A percentile compares a stretch with the other conserved stretches of the same genome.
phyloP scores from a whole-genome alignment of 2,113 vertebrate genomes.

The Himantopus leucocephalus region DNA sequence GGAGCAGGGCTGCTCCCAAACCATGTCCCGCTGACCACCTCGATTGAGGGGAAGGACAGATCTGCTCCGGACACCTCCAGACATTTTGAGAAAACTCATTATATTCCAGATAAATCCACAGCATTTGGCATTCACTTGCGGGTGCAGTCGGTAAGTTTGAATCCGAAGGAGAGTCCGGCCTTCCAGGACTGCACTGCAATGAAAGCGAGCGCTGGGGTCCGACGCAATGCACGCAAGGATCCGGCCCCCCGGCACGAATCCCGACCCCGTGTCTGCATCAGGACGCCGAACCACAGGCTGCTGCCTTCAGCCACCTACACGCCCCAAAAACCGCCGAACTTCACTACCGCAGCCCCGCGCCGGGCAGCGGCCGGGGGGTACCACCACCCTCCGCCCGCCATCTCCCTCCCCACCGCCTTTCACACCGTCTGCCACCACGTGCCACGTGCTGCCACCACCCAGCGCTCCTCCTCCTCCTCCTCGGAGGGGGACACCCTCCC shows the following conservation, averaged over 20 bases:
- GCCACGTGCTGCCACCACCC: neutral
- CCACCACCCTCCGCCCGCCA: neutral
- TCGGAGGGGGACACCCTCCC: neutral
- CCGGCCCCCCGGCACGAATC: accelerated
- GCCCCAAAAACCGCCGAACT: accelerated
- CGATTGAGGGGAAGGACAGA: neutral
- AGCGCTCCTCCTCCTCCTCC: neutral
- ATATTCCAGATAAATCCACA: neutral
- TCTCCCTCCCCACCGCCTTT: neutral
- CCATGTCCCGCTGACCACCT: neutral
- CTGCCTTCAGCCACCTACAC: neutral
- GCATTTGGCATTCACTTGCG: neutral
- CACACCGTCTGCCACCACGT: accelerated
- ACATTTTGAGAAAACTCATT: neutral
- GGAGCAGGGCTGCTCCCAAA: neutral
- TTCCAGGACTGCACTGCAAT: neutral
- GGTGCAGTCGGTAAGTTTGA: neutral
- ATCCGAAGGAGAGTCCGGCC: neutral
- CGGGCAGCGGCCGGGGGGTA: neutral
- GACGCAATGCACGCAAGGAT: neutral
- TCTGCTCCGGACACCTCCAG: neutral
- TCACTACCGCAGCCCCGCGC: neutral
- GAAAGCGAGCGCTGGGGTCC: neutral
- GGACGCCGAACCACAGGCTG: neutral
- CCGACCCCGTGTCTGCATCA: neutral